Percentiles rank a stretch among this genome's conserved stretches.
phyloP scores from a whole-genome alignment of 2,113 vertebrate species.

The Lutjanus erythropterus region DNA sequence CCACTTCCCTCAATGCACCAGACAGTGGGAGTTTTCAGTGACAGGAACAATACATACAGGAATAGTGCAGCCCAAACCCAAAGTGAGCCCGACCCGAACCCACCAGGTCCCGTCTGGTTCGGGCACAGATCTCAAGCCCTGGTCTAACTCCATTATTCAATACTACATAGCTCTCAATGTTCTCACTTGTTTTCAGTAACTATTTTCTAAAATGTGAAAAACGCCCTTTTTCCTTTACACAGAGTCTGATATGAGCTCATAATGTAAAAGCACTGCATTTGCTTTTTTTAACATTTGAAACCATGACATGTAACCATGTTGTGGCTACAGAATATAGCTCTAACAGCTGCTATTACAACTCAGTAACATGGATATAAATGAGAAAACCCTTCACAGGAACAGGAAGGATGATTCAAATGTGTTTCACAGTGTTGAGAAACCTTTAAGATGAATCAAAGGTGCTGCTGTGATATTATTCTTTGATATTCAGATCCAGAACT shows the following conservation, averaged over 20 bases:
- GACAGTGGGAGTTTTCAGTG: no score
- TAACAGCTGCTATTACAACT: conserved; percentile 6
- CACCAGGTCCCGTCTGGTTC: no score
- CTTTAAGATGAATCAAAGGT: conserved; percentile 16
- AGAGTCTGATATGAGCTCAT: background rate
- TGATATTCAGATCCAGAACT: conserved; percentile 48
- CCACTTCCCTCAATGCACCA: no score
- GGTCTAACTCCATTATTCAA: no score
- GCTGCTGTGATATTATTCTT: conserved; percentile 12
- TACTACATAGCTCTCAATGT: no score
- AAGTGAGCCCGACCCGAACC: no score
- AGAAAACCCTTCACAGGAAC: conserved; percentile 11
- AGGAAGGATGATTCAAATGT: conserved; percentile 14
- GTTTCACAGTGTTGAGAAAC: conserved; percentile 15
- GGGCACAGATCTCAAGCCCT: no score
- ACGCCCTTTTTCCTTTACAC: no score
- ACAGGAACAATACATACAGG: no score
- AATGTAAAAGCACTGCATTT: background rate
- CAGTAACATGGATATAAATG: conserved; percentile 10
- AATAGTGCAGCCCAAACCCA: no score
- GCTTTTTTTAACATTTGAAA: background rate
- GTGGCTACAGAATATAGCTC: conserved; percentile 6
- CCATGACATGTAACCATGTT: conserved; percentile 2
- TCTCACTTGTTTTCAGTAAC: no score
- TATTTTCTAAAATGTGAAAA: no score